Base-by-base conservation (phyloP, 2,797 vertebrate genomes). In the Neosilurus hyrtlii region DNA sequence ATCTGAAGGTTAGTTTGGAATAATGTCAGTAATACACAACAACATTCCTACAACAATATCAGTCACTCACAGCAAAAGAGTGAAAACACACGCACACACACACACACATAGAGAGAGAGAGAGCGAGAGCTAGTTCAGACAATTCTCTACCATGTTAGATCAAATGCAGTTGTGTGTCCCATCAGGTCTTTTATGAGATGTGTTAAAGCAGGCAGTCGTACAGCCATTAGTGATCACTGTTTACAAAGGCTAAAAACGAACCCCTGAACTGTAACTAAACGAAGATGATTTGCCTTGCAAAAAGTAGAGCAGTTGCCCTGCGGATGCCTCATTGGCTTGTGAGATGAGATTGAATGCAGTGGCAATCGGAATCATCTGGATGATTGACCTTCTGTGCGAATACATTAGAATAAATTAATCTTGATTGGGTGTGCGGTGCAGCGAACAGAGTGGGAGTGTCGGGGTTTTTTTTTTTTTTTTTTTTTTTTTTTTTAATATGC, bases 331-430 rank as follows among this genome's bases (percentile, higher is more conserved):
- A 93, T 93, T 94, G 93, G 84, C 89, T 94, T 87, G 35, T 30
- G 62, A 79, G 76, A 79, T 65, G 91, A 90, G 91, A 95, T 93
- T 89, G 93, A 90, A 91, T 93, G 88, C 90, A 90, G 87, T 91
- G 91, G 91, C 89, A 95, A 94, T 95, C 93, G 93, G 90, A 93
- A 93, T 90, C 89, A 92, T 95, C 94, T 95, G 91, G 92, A 92
- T 96, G 95, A 96, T 94, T 96, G 93, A 94, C 94, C 93, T 95
- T 94, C 92, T 93, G 86, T 94, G 90, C 93, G 93, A 92, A 93
- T 95, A 89, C 89, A 95, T 96, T 95, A 95, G 88, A 95, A 94
- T 96, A 93, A 91, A 94, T 96, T 95, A 93, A 93, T 92, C 95
- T 92, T 94, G 92, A 95, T 93, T 95, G 92, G 90, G 90, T 87